A percentile compares a stretch with the other conserved stretches of the same genome.
Conservation (phyloP, 2,888 invertebrate species). For the Capitulum mitella region DNA sequence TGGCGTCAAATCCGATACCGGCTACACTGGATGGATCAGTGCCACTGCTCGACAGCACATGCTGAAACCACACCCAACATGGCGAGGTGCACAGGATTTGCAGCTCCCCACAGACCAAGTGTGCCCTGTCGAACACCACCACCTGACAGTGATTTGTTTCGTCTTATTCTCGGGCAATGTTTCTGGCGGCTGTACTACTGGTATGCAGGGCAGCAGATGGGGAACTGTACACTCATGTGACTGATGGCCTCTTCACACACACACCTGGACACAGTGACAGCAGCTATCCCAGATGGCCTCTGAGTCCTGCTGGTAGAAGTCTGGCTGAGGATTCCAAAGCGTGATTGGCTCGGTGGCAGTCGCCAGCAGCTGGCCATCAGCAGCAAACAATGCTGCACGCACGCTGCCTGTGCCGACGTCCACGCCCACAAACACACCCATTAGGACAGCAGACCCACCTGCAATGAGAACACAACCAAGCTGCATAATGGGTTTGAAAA, state of each 20-base stretch:
- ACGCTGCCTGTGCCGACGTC: constrained; percentile 92
- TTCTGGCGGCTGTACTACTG: too few relatives aligned
- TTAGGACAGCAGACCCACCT: neutral
- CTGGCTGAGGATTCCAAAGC: constrained; percentile 67
- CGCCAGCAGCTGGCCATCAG: constrained; percentile 59
- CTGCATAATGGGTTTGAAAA: too few relatives aligned
- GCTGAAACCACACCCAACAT: constrained; percentile 39
- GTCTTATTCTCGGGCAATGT: too few relatives aligned
- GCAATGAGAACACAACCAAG: neutral
- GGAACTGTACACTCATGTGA: too few relatives aligned
- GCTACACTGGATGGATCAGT: constrained; percentile 54
- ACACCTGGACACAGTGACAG: constrained; percentile 65
- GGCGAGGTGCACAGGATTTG: too few relatives aligned
- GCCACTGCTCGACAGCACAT: constrained; percentile 56
- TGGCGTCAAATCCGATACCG: constrained; percentile 92
- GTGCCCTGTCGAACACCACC: too few relatives aligned
- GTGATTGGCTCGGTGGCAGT: constrained; percentile 57
- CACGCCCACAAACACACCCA: constrained; percentile 61
- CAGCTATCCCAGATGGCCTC: constrained; percentile 78
- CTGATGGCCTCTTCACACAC: too few relatives aligned
- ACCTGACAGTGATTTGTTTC: too few relatives aligned
- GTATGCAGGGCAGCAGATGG: too few relatives aligned
- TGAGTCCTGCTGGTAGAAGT: constrained; percentile 85
- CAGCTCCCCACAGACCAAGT: too few relatives aligned
- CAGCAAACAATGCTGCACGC: constrained; percentile 69